Evolutionary conservation across 2,797 vertebrate species (phyloP).

Genomic region (Luscinia megarhynchos): DNA sequence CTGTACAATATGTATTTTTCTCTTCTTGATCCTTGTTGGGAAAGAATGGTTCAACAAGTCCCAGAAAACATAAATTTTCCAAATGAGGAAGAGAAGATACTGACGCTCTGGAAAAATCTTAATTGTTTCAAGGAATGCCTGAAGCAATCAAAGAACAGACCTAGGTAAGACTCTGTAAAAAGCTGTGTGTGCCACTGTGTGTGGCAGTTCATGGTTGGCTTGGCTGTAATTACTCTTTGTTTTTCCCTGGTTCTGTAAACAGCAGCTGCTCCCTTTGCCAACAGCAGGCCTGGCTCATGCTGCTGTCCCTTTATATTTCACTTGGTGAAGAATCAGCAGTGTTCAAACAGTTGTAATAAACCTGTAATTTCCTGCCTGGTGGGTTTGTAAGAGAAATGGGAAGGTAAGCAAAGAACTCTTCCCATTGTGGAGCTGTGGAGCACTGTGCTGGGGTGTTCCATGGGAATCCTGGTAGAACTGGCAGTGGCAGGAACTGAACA

Average conservation of each 20-base stretch:
- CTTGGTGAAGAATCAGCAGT: background rate
- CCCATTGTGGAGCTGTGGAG: background rate
- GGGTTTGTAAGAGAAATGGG: background rate
- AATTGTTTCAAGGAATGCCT: conserved; percentile 94
- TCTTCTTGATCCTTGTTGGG: conserved; percentile 15
- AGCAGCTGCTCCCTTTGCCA: background rate
- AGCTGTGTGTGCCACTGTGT: background rate
- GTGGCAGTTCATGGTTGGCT: background rate
- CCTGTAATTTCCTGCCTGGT: background rate
- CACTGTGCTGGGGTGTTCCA: background rate
- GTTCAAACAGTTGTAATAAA: background rate
- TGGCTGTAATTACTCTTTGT: background rate
- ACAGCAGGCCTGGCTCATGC: background rate
- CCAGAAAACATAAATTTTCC: conserved; percentile 92
- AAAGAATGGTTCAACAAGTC: conserved; percentile 91
- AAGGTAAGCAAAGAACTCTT: background rate
- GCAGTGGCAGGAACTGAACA: background rate
- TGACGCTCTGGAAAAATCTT: conserved; percentile 87
- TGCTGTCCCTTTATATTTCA: background rate
- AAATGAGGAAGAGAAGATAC: conserved; percentile 89
- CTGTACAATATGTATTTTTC: background rate
- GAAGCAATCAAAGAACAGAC: conserved; percentile 92
- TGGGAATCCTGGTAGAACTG: background rate
- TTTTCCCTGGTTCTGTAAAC: background rate
- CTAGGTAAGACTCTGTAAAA: conserved; percentile 80